phyloP scores from a whole-genome alignment of 2,888 invertebrate species.

The Oscheius sp. region DNA sequence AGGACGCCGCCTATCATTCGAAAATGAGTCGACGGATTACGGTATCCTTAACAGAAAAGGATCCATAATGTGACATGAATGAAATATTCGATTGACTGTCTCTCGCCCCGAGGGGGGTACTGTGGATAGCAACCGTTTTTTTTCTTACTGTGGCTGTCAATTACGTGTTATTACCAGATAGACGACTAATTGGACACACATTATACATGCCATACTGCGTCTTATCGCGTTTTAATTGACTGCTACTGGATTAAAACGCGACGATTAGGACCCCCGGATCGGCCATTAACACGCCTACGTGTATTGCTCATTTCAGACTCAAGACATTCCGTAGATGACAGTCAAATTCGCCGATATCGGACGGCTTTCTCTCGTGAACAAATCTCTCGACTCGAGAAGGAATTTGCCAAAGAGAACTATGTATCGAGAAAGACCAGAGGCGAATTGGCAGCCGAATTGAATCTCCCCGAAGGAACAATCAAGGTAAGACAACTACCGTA shows the following conservation, averaged over 20 bases:
- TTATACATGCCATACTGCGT: slow-evolving; percentile 36
- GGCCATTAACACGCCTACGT: not conserved
- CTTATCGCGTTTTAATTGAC: slow-evolving; percentile 34
- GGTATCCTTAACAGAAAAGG: not conserved
- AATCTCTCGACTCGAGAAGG: slow-evolving; percentile 83
- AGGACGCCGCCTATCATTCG: slow-evolving; percentile 22
- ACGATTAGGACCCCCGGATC: slow-evolving; percentile 22
- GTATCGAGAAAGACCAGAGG: slow-evolving; percentile 92
- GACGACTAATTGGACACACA: slow-evolving; percentile 30
- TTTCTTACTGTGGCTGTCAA: slow-evolving; percentile 21
- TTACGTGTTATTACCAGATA: slow-evolving; percentile 32
- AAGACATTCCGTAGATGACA: slow-evolving; percentile 48
- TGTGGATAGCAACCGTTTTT: not conserved
- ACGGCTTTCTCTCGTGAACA: slow-evolving; percentile 95
- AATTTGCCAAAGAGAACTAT: slow-evolving; percentile 95
- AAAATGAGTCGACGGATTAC: not conserved
- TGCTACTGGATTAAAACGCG: slow-evolving; percentile 19
- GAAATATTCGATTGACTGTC: too few species aligned
- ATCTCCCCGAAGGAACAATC: slow-evolving; percentile 94
- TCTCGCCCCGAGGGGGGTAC: too few species aligned
- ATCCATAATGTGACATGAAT: slow-evolving; percentile 21
- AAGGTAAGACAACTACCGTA: slow-evolving; percentile 81
- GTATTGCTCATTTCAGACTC: slow-evolving; percentile 35
- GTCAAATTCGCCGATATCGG: slow-evolving; percentile 80
- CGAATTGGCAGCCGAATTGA: slow-evolving; percentile 89